Evolutionary conservation across 1,140 invertebrate genomes (phyloP).

Genomic region (Nilaparvata lugens): DNA sequence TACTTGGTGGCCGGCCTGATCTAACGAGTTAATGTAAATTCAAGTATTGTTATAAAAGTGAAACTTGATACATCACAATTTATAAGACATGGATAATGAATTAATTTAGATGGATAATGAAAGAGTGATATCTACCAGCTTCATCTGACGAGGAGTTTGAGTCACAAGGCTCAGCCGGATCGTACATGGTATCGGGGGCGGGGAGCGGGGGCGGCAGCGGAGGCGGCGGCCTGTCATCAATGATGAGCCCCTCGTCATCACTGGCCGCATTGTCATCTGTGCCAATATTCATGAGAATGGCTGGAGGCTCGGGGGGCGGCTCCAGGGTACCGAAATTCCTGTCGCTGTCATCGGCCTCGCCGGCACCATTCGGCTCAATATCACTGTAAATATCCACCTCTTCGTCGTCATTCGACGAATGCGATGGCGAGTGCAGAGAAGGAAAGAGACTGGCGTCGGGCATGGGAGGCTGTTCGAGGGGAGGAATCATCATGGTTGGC

Average conservation of each 20-base stretch:
- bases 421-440: neutral
- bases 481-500: conserved; percentile 9
- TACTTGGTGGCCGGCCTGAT: no score
- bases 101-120: no score
- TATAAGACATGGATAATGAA: no score
- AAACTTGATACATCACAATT: no score
- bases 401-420: conserved; percentile 29
- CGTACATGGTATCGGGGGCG: conserved; percentile 39
- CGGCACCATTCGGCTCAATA: conserved; percentile 36
- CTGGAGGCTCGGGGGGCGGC: conserved; percentile 47
- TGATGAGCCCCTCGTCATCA: conserved; percentile 52
- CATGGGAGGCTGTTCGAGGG: neutral
- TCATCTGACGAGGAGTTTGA: neutral
- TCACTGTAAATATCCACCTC: conserved; percentile 45
- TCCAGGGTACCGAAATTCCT: conserved; percentile 20
- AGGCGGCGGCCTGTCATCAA: conserved; percentile 41
- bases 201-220: conserved; percentile 15
- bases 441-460: neutral
- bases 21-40: no score
- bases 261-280: conserved; percentile 37
- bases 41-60: no score
- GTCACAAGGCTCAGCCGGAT: conserved; percentile 34
- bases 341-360: conserved; percentile 12
- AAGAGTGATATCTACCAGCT: no score
- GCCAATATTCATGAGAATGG: conserved; percentile 34